Evolutionary conservation across 2,888 invertebrate species (phyloP).

Genomic region (Spatulosminthurus flaviceps): DNA sequence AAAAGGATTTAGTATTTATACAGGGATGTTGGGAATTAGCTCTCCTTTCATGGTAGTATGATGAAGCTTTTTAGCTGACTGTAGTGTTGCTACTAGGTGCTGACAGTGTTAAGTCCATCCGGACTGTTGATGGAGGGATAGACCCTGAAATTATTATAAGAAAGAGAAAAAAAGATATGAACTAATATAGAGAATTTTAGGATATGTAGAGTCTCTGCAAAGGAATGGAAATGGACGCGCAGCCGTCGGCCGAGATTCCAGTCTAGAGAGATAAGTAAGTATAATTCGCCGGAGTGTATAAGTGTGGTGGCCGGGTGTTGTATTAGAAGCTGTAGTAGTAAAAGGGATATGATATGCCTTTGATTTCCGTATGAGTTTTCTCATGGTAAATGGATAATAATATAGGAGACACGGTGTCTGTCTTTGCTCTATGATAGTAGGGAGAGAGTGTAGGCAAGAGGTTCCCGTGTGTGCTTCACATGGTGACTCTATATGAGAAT

Average conservation of each 20-base stretch:
- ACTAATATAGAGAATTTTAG: no score
- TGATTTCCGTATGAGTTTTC: constrained; percentile 6
- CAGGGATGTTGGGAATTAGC: no score
- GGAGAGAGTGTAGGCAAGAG: neutral
- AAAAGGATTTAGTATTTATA: no score
- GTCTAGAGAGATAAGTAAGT: constrained; percentile 8
- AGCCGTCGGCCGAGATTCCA: constrained; percentile 1
- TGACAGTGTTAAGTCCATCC: neutral
- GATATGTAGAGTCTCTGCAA: neutral
- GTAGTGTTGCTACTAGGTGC: neutral
- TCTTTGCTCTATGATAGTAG: neutral
- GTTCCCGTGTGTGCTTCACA: no score
- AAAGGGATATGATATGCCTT: constrained; percentile 6
- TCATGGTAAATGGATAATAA: neutral
- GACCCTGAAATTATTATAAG: no score
- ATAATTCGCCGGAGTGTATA: neutral
- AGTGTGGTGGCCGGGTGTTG: neutral
- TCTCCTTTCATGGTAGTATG: neutral
- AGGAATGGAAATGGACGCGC: constrained; percentile 10
- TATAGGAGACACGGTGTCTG: neutral
- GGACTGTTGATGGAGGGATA: neutral
- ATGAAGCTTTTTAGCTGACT: neutral
- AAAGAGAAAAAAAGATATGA: no score
- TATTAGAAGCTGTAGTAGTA: no score
- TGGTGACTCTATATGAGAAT: neutral